These are phyloP conservation scores for Epicampocera succincta DNA, from an alignment of 2,888 invertebrate species.

Conservation along the genomic window DNA sequence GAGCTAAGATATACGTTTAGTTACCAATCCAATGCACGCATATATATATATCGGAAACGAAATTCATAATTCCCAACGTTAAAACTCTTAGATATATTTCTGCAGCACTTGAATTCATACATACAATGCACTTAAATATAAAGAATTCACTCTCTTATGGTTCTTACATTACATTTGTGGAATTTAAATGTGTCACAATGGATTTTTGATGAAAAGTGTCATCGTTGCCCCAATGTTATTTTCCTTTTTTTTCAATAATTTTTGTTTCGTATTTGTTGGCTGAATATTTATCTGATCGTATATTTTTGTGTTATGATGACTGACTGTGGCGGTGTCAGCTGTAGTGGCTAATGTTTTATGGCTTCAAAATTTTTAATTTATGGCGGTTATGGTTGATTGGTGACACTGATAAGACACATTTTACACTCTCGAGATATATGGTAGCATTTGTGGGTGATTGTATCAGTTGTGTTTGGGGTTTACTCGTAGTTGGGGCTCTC, in stretches of 20 bases:
- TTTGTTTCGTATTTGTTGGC: not conserved
- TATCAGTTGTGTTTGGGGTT: slow-evolving; percentile 39
- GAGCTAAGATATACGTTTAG: no score
- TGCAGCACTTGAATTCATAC: no score
- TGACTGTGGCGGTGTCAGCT: slow-evolving; percentile 33
- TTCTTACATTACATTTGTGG: slow-evolving; percentile 15
- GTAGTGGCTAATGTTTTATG: slow-evolving; percentile 63
- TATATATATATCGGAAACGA: no score
- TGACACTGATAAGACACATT: slow-evolving; percentile 67
- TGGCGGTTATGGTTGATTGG: slow-evolving; percentile 63
- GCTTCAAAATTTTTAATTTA: slow-evolving; percentile 66
- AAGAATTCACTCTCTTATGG: slow-evolving; percentile 25
- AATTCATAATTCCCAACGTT: no score
- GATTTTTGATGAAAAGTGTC: slow-evolving; percentile 61
- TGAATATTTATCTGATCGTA: slow-evolving; percentile 38
- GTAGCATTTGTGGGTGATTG: slow-evolving; percentile 64
- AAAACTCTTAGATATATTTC: no score
- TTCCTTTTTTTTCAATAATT: slow-evolving; percentile 1
- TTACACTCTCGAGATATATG: slow-evolving; percentile 55
- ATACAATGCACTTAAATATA: no score
- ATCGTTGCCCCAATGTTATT: slow-evolving; percentile 30
- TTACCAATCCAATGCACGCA: no score
- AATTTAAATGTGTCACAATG: slow-evolving; percentile 47
- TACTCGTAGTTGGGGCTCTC: not conserved
- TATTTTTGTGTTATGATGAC: slow-evolving; percentile 16